Evolutionary conservation across 1,140 invertebrate species (phyloP).

Genomic region (Yoshiicerus persimilis): DNA sequence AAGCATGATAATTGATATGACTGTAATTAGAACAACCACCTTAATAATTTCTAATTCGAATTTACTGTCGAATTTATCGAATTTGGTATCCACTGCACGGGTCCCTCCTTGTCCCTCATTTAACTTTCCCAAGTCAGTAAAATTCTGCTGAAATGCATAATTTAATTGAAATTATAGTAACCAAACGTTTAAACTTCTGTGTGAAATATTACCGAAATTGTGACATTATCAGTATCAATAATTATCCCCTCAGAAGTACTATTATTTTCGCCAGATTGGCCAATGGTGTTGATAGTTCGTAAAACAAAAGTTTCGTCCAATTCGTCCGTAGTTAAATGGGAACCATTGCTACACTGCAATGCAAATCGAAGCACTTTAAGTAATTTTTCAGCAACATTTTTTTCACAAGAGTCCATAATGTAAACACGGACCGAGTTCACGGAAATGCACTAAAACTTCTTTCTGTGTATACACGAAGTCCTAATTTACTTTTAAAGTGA

Average conservation of each 20-base stretch:
- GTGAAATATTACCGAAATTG: too few relatives aligned
- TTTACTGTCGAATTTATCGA: too few relatives aligned
- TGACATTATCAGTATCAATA: too few relatives aligned
- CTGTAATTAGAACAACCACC: conserved; percentile 50
- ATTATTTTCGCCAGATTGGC: neutral
- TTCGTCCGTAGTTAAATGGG: neutral
- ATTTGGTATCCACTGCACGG: neutral
- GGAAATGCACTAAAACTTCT: neutral
- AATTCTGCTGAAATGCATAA: too few relatives aligned
- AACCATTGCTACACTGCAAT: neutral
- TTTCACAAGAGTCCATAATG: neutral
- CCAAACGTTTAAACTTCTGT: too few relatives aligned
- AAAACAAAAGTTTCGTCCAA: neutral
- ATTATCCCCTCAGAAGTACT: neutral
- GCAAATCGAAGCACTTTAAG: neutral
- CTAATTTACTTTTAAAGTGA: neutral
- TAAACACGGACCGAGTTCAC: too few relatives aligned
- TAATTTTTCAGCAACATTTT: neutral
- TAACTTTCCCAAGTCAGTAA: too few relatives aligned
- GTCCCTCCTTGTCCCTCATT: neutral
- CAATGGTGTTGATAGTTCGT: neutral
- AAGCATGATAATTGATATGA: conserved; percentile 51
- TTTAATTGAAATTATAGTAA: too few relatives aligned
- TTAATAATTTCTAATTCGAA: conserved; percentile 51
- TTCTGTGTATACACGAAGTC: neutral